Evolutionary conservation across 2,888 invertebrate genomes (phyloP), one percentile per base, ranked within the genome.

Genomic region (Polietes domitor): DNA sequence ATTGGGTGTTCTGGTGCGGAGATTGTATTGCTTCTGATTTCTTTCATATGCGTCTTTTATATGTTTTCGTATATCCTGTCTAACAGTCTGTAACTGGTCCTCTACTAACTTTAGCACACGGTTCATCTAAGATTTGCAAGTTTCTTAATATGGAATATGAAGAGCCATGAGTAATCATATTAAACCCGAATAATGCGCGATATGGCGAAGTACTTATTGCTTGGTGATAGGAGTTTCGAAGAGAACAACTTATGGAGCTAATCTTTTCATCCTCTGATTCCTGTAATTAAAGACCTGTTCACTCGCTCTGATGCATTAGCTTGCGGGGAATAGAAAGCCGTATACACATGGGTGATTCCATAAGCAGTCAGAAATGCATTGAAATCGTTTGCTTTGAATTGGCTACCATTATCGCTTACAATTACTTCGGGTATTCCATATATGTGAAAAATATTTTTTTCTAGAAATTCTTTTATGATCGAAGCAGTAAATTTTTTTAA

Each of bases 341-440:
- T 50, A 19, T 50, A 50, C 2, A 4, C 17, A 17, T 50, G n/a
- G 17, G 50, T 50, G n/a, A 50, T 50, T 4, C 50, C 50, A 9
- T 50, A 50, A 76, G 76, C 87, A 88, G 71, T 88, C n/a, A n/a
- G n/a, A n/a, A n/a, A n/a, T n/a, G n/a, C n/a, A n/a, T n/a, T n/a
- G n/a, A n/a, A n/a, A n/a, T n/a, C n/a, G n/a, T n/a, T n/a, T n/a
- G n/a, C n/a, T n/a, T n/a, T n/a, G n/a, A n/a, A n/a, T n/a, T n/a
- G 87, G 2, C 80, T 61, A 0, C 88, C 88, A 82, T 89, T 89
- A 32, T 89, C 88, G 17, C 82, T 82, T 9, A 88, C 86, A 10
- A 88, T 41, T 0, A 47, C 17, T 47, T 86, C 82, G 0, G 88
- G 87, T 21, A 87, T 86, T 17, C 87, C 88, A 81, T 87, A 89